These are phyloP conservation scores for Probosciger aterrimus DNA, from an alignment of 2,113 vertebrate species.

Conservation along the genomic window DNA sequence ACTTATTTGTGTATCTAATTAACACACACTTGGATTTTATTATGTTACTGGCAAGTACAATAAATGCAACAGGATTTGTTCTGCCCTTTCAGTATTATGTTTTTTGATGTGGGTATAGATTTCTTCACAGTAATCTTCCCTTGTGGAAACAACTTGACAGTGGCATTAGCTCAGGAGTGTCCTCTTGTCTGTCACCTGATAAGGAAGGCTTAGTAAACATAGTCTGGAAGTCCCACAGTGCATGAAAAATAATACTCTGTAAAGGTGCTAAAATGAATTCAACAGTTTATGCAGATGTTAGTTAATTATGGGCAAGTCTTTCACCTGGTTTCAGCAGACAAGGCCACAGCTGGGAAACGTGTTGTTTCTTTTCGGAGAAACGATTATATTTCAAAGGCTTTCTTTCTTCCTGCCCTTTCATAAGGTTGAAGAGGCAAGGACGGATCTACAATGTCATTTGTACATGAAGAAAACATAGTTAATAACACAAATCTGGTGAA, in stretches of 20 bases:
- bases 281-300: not conserved
- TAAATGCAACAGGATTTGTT: not conserved
- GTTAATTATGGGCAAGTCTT: not conserved
- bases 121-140: not conserved
- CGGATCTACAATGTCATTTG: not conserved
- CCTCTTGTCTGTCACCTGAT: not conserved
- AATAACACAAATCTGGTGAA: not conserved
- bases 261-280: not conserved
- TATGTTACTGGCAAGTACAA: not conserved
- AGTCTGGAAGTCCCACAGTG: not conserved
- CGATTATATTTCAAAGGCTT: not conserved
- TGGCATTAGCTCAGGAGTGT: not conserved
- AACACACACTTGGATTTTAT: not conserved
- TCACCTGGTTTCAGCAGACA: not conserved
- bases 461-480: not conserved
- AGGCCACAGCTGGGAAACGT: not conserved
- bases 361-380: not conserved
- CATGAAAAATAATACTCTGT: not conserved
- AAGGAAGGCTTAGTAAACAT: not conserved
- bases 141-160: not conserved
- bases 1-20: not conserved
- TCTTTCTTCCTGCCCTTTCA: not conserved
- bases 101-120: not conserved
- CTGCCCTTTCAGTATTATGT: not conserved
- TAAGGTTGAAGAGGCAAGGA: not conserved